Base-by-base conservation (phyloP, 2,113 vertebrate genomes). In the Saiga tatarica region DNA sequence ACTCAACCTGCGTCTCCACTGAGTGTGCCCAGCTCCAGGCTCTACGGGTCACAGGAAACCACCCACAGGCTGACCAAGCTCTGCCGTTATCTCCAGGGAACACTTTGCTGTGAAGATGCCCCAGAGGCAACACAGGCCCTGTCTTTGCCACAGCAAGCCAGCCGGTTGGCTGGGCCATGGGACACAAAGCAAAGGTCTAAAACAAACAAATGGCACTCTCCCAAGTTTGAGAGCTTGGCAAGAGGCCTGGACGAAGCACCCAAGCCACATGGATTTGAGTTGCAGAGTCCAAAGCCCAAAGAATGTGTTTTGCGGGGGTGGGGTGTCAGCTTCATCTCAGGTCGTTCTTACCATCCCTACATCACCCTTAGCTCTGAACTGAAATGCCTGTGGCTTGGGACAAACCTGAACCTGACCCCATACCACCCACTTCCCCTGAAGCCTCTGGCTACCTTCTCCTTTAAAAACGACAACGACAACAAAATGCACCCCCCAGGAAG, bases 341-440 rank as follows among this genome's bases (percentile, higher is more conserved):
- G 62, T 57, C 62, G n/a, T 85, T 30, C 47, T 45, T 17, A 39
- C n/a, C n/a, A 39, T n/a, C 39, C 33, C 39, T 28, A 15, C 33
- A 5, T 39, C 50, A 62, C 47, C 30, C 53, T 83, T 4, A 45
- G 57, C 82, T 88, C 62, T 76, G 67, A 91, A 60, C 81, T 52
- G 50, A 88, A 91, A 9, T 19, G 57, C 60, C 87, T 74, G 82
- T 74, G 83, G 23, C 16, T 55, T 42, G 83, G 90, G n/a, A 21
- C 97, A 82, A 98, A 97, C 96, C 97, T 97, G 97, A 98, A 93
- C 97, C 97, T 97, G 97, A 98, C 96, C 96, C 94, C 95, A 52
- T n/a, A 45, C 78, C 85, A 83, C 57, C 71, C 79, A 59, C 64
- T 86, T 5, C 30, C 83, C 71, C 0, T 78, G 76, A 0, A 1